These are phyloP conservation scores for Recurvirostra avosetta DNA, from an alignment of 2,113 vertebrate species.

Conservation along the genomic window DNA sequence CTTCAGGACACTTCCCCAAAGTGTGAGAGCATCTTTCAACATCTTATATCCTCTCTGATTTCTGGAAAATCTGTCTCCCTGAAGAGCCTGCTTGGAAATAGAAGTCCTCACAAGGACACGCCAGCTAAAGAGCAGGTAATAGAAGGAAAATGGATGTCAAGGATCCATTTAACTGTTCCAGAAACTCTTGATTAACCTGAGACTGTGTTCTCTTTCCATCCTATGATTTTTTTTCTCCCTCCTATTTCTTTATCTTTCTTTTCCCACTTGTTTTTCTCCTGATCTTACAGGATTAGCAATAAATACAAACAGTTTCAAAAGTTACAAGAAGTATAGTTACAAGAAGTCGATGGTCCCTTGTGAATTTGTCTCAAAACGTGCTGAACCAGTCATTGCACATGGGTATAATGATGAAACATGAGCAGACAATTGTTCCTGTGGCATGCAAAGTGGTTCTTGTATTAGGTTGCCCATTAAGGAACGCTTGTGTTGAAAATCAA, in stretches of 20 bases:
- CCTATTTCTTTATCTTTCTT: neutral
- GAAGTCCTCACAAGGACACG: neutral
- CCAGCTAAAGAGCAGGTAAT: neutral
- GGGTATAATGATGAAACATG: neutral
- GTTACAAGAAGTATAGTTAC: neutral
- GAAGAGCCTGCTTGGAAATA: neutral
- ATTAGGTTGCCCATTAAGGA: neutral
- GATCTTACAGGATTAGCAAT: neutral
- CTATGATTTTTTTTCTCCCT: neutral
- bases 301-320: neutral
- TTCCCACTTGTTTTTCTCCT: neutral
- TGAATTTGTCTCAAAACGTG: neutral
- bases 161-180: neutral
- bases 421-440: neutral
- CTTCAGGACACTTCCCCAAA: neutral
- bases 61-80: neutral
- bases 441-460: neutral
- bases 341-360: neutral
- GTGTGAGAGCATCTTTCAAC: neutral
- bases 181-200: neutral
- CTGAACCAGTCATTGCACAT: fast-evolving
- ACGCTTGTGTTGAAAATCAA: neutral
- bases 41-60: neutral
- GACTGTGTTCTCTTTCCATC: neutral
- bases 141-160: neutral